Evolutionary conservation across 2,797 vertebrate species (phyloP), one percentile per base, ranked within the genome.

Genomic region (Brachyalestes nurse): DNA sequence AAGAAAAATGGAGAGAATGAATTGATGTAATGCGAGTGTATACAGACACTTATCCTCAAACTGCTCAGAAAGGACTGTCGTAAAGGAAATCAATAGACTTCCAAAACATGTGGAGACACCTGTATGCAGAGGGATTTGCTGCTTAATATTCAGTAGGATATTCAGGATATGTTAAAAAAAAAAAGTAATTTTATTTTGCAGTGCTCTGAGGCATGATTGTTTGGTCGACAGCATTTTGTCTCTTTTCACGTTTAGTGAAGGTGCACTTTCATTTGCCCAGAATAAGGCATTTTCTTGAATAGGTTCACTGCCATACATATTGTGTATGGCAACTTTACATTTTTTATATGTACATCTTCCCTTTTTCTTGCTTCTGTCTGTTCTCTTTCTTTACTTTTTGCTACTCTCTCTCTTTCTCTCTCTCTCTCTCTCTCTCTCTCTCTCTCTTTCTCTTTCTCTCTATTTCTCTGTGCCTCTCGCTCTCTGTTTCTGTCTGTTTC

Each of bases 1-100:
- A 87, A 83, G 79, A 89, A 84, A 77, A 87, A 88, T 80, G 87
- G 73, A 87, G 88, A 90, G 81, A 75, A 85, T 70, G 86, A 89
- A 91, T 87, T 83, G 85, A 91, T 90, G 84, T 85, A 83, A 88
- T 81, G 78, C 60, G 79, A 85, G 51, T 69, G 70, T 82, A 83
- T 38, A 38, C 82, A 75, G 72, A 80, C 81, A 84, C 82, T 88
- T 88, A 88, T 70, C 80, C 76, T 81, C 57, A 78, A 85, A 86
- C 74, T 72, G 82, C 76, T 84, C 70, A 57, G 81, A 80, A 83
- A 86, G 82, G 77, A 83, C 77, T 81, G 77, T 80, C 79, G 82
- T 64, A 77, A 72, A 78, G 61, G 69, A 49, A 74, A 81, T 85
- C 82, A 85, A 86, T 84, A 85, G 38, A 28, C 34, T 65, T 78